These are phyloP conservation scores for Macroramphosus scolopax DNA, from an alignment of 2,797 vertebrate species.

Conservation along the genomic window DNA sequence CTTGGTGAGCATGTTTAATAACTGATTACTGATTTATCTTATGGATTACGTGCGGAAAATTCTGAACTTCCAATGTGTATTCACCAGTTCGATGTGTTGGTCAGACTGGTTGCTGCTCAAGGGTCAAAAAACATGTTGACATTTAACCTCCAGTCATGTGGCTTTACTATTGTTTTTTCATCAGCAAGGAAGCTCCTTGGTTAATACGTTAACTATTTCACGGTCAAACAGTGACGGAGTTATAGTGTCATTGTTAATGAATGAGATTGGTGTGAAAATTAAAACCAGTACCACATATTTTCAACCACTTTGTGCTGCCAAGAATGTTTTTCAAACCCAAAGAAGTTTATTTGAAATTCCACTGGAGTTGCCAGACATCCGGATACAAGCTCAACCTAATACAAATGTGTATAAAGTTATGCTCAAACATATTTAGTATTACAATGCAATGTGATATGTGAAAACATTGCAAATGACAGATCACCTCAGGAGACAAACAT, in stretches of 20 bases:
- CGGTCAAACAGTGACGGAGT: not conserved
- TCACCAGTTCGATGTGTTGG: too few relatives aligned
- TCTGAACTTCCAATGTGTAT: too few relatives aligned
- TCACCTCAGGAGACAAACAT: too few relatives aligned
- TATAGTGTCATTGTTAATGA: constrained; percentile 4
- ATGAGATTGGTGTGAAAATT: not conserved
- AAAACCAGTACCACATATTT: not conserved
- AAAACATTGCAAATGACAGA: too few relatives aligned
- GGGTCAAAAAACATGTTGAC: constrained; percentile 11
- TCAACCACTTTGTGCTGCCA: not conserved
- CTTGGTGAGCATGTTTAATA: too few relatives aligned
- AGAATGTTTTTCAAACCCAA: not conserved
- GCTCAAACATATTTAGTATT: too few relatives aligned
- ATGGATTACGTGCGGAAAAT: too few relatives aligned
- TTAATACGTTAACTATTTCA: constrained; percentile 22
- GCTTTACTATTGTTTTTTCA: constrained; percentile 13
- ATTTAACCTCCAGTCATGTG: constrained; percentile 27
- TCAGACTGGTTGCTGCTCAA: constrained; percentile 3
- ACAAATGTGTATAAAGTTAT: too few relatives aligned
- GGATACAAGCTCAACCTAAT: too few relatives aligned
- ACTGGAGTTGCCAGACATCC: too few relatives aligned
- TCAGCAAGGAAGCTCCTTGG: constrained; percentile 5
- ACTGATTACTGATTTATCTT: too few relatives aligned
- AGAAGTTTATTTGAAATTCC: not conserved
- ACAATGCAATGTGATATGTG: too few relatives aligned